These are phyloP conservation scores for Electrophaes corylata DNA, from an alignment of 2,888 invertebrate genomes.

Conservation along the genomic window DNA sequence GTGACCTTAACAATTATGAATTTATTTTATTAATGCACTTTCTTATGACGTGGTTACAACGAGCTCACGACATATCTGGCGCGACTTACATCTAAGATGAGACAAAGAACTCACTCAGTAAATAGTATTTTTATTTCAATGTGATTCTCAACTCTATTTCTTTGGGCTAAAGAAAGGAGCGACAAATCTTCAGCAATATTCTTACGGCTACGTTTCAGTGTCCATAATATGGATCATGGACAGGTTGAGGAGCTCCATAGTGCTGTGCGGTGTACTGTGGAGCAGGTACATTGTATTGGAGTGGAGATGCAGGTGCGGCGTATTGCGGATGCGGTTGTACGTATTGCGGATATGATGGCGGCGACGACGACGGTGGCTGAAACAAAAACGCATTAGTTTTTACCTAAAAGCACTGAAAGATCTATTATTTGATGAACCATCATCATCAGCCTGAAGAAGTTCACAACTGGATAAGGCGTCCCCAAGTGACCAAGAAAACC, in stretches of 20 bases:
- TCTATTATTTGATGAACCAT: no score
- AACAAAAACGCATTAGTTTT: slow-evolving; percentile 10
- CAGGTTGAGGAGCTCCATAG: slow-evolving; percentile 43
- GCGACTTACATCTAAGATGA: slow-evolving; percentile 48
- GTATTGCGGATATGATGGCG: slow-evolving; percentile 17
- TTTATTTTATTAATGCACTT: slow-evolving; percentile 82
- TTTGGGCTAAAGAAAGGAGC: slow-evolving; percentile 49
- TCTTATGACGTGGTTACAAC: slow-evolving; percentile 69
- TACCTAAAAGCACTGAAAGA: neutral
- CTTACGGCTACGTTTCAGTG: slow-evolving; percentile 44
- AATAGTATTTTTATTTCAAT: slow-evolving; percentile 17
- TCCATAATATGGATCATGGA: slow-evolving; percentile 72
- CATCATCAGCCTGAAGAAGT: no score
- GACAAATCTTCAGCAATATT: slow-evolving; percentile 27
- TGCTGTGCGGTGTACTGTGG: slow-evolving; percentile 31
- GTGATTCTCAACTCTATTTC: slow-evolving; percentile 36
- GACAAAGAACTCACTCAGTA: slow-evolving; percentile 48
- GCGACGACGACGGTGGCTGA: slow-evolving; percentile 25
- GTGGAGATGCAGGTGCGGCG: slow-evolving; percentile 9
- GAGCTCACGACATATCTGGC: slow-evolving; percentile 45
- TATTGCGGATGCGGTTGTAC: slow-evolving; percentile 21
- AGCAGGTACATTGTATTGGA: slow-evolving; percentile 10
- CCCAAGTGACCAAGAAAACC: no score
- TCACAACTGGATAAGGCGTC: no score
- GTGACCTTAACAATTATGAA: slow-evolving; percentile 81